These are phyloP conservation scores for Oxygymnocypris stewartii DNA, from an alignment of 2,113 vertebrate species.

Conservation along the genomic window DNA sequence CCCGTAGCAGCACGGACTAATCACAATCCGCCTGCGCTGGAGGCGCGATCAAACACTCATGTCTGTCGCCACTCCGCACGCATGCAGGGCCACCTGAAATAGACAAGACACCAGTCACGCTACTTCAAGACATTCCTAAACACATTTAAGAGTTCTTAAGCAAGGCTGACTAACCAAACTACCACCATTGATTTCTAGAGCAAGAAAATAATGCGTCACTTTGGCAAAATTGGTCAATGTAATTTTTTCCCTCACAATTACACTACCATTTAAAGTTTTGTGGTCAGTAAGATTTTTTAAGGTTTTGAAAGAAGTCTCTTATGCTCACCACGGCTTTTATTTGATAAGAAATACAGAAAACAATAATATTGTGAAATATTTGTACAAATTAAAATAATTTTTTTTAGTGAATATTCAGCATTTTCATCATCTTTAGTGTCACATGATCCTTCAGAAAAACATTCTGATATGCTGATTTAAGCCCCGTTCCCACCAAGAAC, in stretches of 20 bases:
- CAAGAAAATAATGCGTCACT: not conserved
- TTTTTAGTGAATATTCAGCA: not conserved
- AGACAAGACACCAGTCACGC: not conserved
- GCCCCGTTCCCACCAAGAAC: too few relatives aligned
- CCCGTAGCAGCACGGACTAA: constrained; percentile 95
- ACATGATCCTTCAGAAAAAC: not conserved
- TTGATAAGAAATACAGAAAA: not conserved
- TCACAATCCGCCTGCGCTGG: constrained; percentile 80
- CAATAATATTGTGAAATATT: not conserved
- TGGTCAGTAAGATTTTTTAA: not conserved
- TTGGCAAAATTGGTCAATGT: not conserved
- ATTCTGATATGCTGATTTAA: not conserved
- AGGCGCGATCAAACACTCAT: constrained; percentile 93
- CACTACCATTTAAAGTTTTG: not conserved
- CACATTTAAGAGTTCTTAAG: not conserved
- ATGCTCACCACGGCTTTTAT: not conserved
- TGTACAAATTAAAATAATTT: not conserved
- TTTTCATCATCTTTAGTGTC: not conserved
- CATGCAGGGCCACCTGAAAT: constrained; percentile 90
- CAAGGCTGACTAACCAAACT: not conserved
- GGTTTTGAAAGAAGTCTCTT: not conserved
- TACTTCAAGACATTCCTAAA: not conserved
- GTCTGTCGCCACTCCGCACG: constrained; percentile 95
- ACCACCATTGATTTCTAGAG: not conserved
- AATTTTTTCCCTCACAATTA: not conserved